A percentile compares a stretch with the other conserved stretches of the same genome.
These are phyloP conservation scores for Megaceryle maxima DNA, from an alignment of 2,113 vertebrate genomes.

Conservation along the genomic window DNA sequence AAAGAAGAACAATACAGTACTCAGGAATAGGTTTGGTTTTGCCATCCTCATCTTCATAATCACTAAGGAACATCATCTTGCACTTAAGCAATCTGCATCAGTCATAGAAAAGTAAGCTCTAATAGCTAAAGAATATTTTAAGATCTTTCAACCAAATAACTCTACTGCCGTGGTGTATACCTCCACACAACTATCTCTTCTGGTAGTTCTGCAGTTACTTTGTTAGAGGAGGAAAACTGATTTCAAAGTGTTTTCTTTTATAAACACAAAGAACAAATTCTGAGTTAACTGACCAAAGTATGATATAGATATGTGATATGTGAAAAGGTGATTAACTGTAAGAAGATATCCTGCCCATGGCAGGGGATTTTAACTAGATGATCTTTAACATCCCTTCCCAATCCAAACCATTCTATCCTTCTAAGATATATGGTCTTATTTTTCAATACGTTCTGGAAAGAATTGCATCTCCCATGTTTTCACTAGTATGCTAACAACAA, in stretches of 20 bases:
- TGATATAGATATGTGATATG: too few relatives aligned
- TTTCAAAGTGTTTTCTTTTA: background rate
- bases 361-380: background rate
- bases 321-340: background rate
- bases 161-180: background rate
- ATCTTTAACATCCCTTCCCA: background rate
- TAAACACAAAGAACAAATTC: background rate
- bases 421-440: background rate
- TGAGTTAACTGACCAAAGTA: background rate
- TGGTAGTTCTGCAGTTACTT: background rate
- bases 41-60: background rate
- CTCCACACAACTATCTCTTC: background rate
- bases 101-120: background rate
- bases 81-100: background rate
- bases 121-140: background rate
- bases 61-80: background rate
- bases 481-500: background rate
- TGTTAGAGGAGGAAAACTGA: background rate
- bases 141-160: background rate
- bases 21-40: background rate
- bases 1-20: background rate
- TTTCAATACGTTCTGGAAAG: background rate
- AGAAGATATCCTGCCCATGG: background rate
- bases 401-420: background rate
- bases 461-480: background rate